Conservation (phyloP, 1,140 invertebrate genomes). For the Polypedilum pembai region DNA sequence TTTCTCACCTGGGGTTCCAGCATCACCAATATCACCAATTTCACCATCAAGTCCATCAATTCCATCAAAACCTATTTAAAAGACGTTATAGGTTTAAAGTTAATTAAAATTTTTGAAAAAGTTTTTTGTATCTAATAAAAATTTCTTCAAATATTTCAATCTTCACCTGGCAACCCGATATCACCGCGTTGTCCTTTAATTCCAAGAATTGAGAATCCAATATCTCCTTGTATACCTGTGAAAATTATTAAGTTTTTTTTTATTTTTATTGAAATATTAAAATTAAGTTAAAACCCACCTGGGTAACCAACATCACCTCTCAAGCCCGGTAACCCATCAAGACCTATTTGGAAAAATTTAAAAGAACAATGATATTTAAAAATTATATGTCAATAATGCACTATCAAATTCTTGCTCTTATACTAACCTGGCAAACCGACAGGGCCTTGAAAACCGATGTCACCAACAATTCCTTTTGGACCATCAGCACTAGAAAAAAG, state of each 20-base stretch:
- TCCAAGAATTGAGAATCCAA: conserved; percentile 39
- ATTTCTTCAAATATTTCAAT: no score
- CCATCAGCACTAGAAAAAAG: conserved; percentile 50
- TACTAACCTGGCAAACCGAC: conserved; percentile 48
- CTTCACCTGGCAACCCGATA: conserved; percentile 42
- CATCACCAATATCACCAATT: conserved; percentile 43
- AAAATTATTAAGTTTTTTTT: no score
- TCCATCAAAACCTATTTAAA: conserved; percentile 44
- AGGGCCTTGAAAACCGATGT: conserved; percentile 39
- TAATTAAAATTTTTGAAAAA: not conserved
- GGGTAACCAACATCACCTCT: conserved; percentile 35
- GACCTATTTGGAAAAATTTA: conserved; percentile 32
- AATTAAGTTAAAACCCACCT: no score
- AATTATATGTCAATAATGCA: no score
- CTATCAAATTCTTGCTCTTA: no score
- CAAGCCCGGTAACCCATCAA: conserved; percentile 34
- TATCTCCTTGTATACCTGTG: conserved; percentile 37
- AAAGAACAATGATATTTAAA: conserved; percentile 33
- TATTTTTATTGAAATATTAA: no score
- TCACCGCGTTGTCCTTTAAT: conserved; percentile 44
- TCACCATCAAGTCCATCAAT: conserved; percentile 44
- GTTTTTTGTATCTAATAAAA: not conserved
- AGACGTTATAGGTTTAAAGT: not conserved
- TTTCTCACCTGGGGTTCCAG: conserved; percentile 45
- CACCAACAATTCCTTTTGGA: conserved; percentile 56